Evolutionary conservation across 2,113 vertebrate genomes (phyloP).

Genomic region (Budorcas taxicolor): DNA sequence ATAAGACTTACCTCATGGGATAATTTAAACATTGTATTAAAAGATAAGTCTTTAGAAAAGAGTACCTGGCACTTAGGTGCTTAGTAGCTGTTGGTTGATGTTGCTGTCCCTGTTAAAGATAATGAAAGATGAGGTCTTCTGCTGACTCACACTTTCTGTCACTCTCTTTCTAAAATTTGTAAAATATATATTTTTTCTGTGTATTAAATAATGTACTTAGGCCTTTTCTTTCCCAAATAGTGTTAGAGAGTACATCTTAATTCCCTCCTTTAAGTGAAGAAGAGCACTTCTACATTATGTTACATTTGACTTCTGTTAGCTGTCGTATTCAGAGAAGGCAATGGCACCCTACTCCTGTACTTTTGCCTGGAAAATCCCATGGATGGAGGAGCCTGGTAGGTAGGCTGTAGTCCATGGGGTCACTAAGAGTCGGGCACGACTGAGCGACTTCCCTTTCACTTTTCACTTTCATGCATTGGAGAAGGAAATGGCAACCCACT

Average conservation of each 20-base stretch:
- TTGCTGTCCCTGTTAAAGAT: neutral
- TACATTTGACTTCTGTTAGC: neutral
- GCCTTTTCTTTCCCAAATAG: neutral
- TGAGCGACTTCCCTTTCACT: too few relatives aligned
- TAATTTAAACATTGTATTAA: neutral
- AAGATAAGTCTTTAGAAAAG: neutral
- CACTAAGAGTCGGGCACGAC: too few relatives aligned
- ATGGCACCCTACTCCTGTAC: too few relatives aligned
- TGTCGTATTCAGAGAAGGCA: neutral
- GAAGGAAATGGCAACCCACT: too few relatives aligned
- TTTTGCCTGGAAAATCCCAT: too few relatives aligned
- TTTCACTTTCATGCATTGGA: too few relatives aligned
- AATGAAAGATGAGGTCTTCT: neutral
- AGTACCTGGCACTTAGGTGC: neutral
- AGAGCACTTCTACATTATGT: neutral
- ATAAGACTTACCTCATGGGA: neutral
- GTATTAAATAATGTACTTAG: neutral
- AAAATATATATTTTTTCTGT: neutral
- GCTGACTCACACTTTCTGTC: neutral
- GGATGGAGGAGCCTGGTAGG: too few relatives aligned
- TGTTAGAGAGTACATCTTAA: neutral
- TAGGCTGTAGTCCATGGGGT: too few relatives aligned
- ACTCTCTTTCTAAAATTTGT: neutral
- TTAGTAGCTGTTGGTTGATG: neutral
- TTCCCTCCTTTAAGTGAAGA: neutral